Evolutionary conservation across 2,888 invertebrate genomes (phyloP).

Genomic region (Nomada goodeniana): DNA sequence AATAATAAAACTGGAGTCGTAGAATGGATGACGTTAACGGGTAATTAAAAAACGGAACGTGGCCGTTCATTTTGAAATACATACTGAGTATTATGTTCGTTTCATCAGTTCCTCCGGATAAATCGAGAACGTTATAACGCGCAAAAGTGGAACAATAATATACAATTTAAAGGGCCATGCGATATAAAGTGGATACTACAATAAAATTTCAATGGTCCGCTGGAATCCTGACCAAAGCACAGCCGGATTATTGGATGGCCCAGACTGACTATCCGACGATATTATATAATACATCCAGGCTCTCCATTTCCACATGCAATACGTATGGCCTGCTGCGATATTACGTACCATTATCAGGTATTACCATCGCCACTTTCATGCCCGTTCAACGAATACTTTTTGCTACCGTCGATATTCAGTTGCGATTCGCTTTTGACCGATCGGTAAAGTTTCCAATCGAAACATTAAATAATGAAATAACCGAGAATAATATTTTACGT

Average conservation of each 20-base stretch:
- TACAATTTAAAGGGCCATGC: background rate
- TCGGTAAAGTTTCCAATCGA: background rate
- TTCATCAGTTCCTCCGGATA: background rate
- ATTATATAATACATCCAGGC: conserved; percentile 22
- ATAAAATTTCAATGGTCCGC: conserved; percentile 31
- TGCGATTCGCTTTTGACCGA: background rate
- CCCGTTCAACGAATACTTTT: background rate
- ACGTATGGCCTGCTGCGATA: conserved; percentile 23
- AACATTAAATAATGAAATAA: background rate
- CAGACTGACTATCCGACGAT: conserved; percentile 10
- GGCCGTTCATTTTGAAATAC: too few species aligned
- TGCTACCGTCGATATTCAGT: background rate
- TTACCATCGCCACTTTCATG: conserved; percentile 12
- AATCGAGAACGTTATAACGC: background rate
- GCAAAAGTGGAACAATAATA: background rate
- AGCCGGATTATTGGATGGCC: conserved; percentile 26
- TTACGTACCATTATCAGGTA: conserved; percentile 17
- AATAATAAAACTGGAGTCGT: too few species aligned
- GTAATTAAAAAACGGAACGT: too few species aligned
- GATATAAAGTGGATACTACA: conserved; percentile 15
- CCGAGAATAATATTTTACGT: background rate
- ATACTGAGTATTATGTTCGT: background rate
- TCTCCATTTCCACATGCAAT: conserved; percentile 6
- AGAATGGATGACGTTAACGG: too few species aligned
- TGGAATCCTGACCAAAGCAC: background rate